Evolutionary conservation across 2,888 invertebrate species (phyloP).

Genomic region (Zaprionus lineosus): DNA sequence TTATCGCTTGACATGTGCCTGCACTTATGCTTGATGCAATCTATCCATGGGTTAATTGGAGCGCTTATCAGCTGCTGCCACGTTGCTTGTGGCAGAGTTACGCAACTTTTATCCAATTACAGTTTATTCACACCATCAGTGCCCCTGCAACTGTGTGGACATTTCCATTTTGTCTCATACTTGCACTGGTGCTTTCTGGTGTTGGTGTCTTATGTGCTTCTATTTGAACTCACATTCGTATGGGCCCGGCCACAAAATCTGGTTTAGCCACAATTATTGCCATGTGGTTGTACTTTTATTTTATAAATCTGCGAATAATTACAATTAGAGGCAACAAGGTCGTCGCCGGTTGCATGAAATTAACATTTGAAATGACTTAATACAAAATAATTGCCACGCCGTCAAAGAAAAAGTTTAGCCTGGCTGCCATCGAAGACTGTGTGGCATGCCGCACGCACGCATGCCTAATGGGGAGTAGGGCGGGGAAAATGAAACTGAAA

Average conservation of each 20-base stretch:
- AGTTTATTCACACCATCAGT: no score
- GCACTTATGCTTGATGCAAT: no score
- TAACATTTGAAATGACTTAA: slow-evolving; percentile 66
- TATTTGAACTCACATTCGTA: slow-evolving; percentile 2
- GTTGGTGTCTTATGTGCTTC: no score
- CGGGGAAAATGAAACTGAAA: slow-evolving; percentile 17
- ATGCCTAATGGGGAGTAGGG: not conserved
- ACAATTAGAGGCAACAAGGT: slow-evolving; percentile 67
- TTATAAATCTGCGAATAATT: slow-evolving; percentile 30
- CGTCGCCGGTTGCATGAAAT: slow-evolving; percentile 51
- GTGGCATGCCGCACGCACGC: slow-evolving; percentile 21
- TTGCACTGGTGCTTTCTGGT: no score
- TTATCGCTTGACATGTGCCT: no score
- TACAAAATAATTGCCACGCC: slow-evolving; percentile 53
- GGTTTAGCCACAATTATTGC: slow-evolving; percentile 56
- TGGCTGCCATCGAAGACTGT: no score
- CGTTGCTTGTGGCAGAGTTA: no score
- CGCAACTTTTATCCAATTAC: no score
- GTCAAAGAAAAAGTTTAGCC: slow-evolving; percentile 16
- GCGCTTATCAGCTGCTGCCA: no score
- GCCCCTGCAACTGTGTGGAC: slow-evolving; percentile 28
- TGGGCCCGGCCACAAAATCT: slow-evolving; percentile 42
- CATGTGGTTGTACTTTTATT: not conserved
- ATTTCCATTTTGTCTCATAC: not conserved
- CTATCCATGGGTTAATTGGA: no score